Percentiles rank a stretch among this genome's conserved stretches.
phyloP scores from a whole-genome alignment of 2,888 invertebrate genomes.

The Drosophila tanythrix region DNA sequence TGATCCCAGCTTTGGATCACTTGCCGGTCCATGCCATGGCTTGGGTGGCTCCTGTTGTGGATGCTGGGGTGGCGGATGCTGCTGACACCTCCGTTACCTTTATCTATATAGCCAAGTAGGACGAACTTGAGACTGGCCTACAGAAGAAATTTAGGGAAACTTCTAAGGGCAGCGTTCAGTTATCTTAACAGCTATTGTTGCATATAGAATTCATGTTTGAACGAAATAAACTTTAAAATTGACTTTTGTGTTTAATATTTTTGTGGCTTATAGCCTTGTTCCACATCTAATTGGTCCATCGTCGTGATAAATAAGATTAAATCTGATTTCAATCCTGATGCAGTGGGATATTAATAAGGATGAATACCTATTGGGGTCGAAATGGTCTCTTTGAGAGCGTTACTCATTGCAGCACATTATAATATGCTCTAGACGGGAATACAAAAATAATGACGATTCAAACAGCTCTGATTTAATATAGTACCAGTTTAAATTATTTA shows the following conservation, averaged over 20 bases:
- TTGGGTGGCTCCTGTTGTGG: conserved; percentile 52
- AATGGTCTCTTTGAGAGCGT: background rate
- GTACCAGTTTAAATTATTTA: background rate
- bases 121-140: conserved; percentile 11
- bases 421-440: background rate
- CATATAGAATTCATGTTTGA: conserved; percentile 2
- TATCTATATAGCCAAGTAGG: background rate
- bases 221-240: conserved; percentile 10
- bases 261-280: background rate
- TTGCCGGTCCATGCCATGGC: conserved; percentile 45
- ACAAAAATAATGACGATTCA: background rate
- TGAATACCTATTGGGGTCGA: background rate
- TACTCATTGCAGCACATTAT: background rate
- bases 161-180: background rate
- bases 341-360: background rate
- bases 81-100: conserved; percentile 12
- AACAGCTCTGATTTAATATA: background rate
- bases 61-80: conserved; percentile 52
- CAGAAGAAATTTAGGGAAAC: conserved; percentile 52
- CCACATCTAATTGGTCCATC: no score
- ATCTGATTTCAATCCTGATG: background rate
- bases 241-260: background rate
- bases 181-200: background rate
- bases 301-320: background rate
- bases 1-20: conserved; percentile 53